These are phyloP conservation scores for Cantharis lateralis DNA, from an alignment of 2,888 invertebrate species.

Conservation along the genomic window DNA sequence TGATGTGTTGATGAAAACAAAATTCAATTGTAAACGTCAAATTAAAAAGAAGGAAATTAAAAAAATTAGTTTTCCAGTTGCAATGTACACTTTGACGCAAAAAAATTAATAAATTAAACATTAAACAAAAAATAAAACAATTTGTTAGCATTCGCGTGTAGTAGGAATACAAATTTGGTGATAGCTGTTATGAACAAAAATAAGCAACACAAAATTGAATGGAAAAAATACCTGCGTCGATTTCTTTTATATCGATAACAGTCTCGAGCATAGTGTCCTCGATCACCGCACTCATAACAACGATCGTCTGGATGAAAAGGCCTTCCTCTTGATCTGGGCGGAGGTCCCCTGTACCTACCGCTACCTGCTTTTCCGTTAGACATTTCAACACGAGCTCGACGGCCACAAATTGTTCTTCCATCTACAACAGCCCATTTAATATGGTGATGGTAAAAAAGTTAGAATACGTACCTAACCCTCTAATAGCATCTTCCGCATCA, in stretches of 20 bases:
- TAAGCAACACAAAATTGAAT: slow-evolving; percentile 4
- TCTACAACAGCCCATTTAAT: slow-evolving; percentile 57
- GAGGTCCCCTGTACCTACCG: slow-evolving; percentile 59
- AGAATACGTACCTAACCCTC: slow-evolving; percentile 50
- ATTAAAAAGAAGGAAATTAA: background rate
- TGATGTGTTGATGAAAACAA: background rate
- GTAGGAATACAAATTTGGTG: slow-evolving; percentile 11
- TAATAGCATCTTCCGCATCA: slow-evolving; percentile 91
- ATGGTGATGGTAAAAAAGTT: background rate
- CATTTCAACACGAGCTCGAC: slow-evolving; percentile 88
- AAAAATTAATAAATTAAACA: slow-evolving; percentile 12
- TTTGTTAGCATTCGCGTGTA: slow-evolving; percentile 11
- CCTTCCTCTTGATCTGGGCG: slow-evolving; percentile 66
- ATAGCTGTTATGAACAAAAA: slow-evolving; percentile 5
- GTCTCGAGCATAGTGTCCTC: slow-evolving; percentile 92
- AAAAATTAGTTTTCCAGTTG: slow-evolving; percentile 29
- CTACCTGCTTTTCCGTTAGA: slow-evolving; percentile 80
- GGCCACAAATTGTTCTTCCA: slow-evolving; percentile 85
- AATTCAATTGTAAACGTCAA: background rate
- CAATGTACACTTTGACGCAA: slow-evolving; percentile 27
- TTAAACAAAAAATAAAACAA: slow-evolving; percentile 12
- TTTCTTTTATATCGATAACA: slow-evolving; percentile 72
- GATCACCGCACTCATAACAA: slow-evolving; percentile 92
- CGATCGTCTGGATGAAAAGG: slow-evolving; percentile 89
- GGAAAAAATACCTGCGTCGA: slow-evolving; percentile 59